These are phyloP conservation scores for sheep (Ovis aries) DNA, from an alignment of 2,113 vertebrate species.

Conservation along the genomic window DNA sequence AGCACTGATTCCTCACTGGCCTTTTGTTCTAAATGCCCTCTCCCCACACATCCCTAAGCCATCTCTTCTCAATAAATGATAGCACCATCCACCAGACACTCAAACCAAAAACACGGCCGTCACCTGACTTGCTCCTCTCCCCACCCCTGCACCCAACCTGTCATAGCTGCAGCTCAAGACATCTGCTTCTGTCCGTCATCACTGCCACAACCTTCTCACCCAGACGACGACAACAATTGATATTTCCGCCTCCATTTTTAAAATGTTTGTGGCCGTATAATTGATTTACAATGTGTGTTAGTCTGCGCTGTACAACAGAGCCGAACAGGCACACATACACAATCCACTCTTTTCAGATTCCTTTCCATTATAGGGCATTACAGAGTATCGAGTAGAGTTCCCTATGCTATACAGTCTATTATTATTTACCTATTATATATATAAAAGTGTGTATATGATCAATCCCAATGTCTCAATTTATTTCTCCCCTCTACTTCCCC, in stretches of 20 bases:
- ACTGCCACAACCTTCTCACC: background rate
- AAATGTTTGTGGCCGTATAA: background rate
- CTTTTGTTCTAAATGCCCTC: background rate
- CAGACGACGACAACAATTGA: rapidly evolving
- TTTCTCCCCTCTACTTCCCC: background rate
- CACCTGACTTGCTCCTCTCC: background rate
- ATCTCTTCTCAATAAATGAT: background rate
- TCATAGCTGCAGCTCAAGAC: background rate
- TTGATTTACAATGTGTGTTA: background rate
- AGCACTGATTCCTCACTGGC: background rate
- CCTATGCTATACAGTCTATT: background rate
- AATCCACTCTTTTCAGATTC: background rate
- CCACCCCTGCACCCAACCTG: background rate
- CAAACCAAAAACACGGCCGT: background rate
- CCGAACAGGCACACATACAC: background rate
- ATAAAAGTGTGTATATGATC: background rate
- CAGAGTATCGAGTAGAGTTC: background rate
- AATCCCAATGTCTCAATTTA: background rate
- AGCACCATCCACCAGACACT: background rate
- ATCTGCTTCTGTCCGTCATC: background rate
- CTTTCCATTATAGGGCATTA: background rate
- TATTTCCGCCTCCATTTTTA: background rate
- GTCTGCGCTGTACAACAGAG: rapidly evolving
- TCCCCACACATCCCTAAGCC: background rate
- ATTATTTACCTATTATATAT: background rate